Conservation (phyloP, 2,888 invertebrate genomes). For the Ormyrus labotus region DNA sequence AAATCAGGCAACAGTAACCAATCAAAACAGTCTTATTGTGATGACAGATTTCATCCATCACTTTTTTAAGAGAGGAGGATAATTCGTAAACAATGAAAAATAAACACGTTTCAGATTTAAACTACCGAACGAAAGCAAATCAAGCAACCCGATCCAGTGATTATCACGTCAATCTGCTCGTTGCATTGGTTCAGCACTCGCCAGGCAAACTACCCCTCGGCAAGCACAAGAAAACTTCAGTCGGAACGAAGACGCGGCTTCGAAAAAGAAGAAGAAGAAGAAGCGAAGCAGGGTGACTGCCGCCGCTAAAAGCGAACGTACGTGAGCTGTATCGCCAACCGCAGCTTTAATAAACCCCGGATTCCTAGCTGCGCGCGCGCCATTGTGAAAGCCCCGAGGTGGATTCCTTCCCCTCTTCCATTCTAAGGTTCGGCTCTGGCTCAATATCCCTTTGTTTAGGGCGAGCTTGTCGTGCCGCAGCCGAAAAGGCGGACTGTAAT, state of each 20-base stretch:
- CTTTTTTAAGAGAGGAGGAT: too few relatives aligned
- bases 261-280: constrained; percentile 6
- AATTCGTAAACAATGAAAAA: too few relatives aligned
- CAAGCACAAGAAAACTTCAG: neutral
- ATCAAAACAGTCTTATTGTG: too few relatives aligned
- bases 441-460: constrained; percentile 74
- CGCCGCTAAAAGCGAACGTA: constrained; percentile 70
- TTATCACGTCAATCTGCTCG: too few relatives aligned
- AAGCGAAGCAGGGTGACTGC: constrained; percentile 47
- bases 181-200: too few relatives aligned
- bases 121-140: too few relatives aligned
- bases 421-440: constrained; percentile 57
- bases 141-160: too few relatives aligned
- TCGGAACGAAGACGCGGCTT: neutral
- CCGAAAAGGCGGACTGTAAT: constrained; percentile 24
- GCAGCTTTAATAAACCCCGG: constrained; percentile 74
- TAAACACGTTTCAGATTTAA: too few relatives aligned
- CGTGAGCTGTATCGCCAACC: constrained; percentile 75
- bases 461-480: constrained; percentile 59
- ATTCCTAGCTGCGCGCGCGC: constrained; percentile 69
- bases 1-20: too few relatives aligned
- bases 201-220: too few relatives aligned
- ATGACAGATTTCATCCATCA: too few relatives aligned
- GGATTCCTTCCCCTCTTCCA: constrained; percentile 59
- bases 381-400: constrained; percentile 68